Conservation (phyloP, 2,888 invertebrate species). For the Eulithis prunata region DNA sequence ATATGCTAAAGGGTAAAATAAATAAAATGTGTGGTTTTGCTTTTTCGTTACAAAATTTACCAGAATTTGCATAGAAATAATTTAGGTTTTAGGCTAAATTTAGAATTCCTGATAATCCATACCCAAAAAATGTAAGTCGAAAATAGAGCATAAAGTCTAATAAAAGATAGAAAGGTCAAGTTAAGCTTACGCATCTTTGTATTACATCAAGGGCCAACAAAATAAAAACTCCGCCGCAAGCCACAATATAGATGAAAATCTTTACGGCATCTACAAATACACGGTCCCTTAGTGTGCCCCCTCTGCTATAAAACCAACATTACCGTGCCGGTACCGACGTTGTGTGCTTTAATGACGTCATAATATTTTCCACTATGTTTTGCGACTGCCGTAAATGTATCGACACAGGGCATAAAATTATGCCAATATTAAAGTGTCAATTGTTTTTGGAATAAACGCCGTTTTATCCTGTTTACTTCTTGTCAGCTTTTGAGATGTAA, state of each 20-base stretch:
- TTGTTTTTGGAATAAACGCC: background rate
- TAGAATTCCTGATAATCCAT: background rate
- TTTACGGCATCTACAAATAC: slow-evolving; percentile 46
- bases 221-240: slow-evolving; percentile 39
- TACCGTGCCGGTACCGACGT: slow-evolving; percentile 40
- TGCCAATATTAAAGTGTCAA: slow-evolving; percentile 39
- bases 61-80: too few relatives aligned
- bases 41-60: too few relatives aligned
- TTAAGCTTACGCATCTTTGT: slow-evolving; percentile 29
- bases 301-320: slow-evolving; percentile 55
- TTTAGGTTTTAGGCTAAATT: background rate
- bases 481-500: too few relatives aligned
- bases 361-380: slow-evolving; percentile 62
- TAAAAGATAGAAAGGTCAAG: slow-evolving; percentile 25
- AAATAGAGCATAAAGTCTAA: slow-evolving; percentile 10
- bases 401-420: slow-evolving; percentile 58
- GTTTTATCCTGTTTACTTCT: slow-evolving; percentile 20
- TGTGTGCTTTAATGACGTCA: slow-evolving; percentile 57
- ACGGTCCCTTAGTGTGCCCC: slow-evolving; percentile 42
- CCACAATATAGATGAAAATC: slow-evolving; percentile 48
- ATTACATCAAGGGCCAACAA: slow-evolving; percentile 32
- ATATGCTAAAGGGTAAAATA: too few relatives aligned
- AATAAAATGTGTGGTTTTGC: too few relatives aligned
- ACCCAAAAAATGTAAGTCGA: background rate
- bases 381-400: slow-evolving; percentile 54